A percentile compares a stretch with the other conserved stretches of the same genome.
These are phyloP conservation scores for Mantis religiosa DNA, from an alignment of 2,888 invertebrate species.

Conservation along the genomic window DNA sequence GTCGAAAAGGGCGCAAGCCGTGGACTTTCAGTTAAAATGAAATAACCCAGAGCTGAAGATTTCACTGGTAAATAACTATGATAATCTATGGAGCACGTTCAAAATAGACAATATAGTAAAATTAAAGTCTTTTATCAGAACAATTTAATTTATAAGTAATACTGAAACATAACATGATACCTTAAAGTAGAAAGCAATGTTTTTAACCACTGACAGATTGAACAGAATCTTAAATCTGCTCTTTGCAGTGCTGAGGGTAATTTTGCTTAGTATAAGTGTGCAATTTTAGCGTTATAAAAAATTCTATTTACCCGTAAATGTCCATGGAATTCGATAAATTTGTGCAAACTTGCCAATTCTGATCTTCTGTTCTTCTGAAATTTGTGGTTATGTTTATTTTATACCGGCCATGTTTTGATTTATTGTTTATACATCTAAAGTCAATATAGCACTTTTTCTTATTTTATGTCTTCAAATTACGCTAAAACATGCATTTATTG, in stretches of 20 bases:
- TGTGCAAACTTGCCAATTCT: background rate
- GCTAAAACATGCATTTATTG: too few species aligned
- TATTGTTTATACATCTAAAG: background rate
- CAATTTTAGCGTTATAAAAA: background rate
- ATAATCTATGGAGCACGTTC: too few species aligned
- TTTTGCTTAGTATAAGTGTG: background rate
- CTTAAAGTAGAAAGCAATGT: background rate
- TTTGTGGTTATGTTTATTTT: background rate
- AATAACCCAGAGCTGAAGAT: background rate
- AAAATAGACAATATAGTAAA: too few species aligned
- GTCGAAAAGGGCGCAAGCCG: background rate
- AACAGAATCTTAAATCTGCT: background rate
- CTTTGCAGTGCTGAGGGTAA: background rate
- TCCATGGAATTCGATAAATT: background rate
- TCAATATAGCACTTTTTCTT: background rate
- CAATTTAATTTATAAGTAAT: background rate
- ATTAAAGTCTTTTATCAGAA: background rate
- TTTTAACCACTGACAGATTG: background rate
- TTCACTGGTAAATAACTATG: background rate
- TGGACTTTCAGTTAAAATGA: background rate
- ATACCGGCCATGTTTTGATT: background rate
- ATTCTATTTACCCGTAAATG: background rate
- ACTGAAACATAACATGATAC: background rate
- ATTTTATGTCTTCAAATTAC: too few species aligned
- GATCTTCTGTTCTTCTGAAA: background rate